phyloP scores from a whole-genome alignment of 1,140 invertebrate genomes.

The Muscidifurax raptorellus region DNA sequence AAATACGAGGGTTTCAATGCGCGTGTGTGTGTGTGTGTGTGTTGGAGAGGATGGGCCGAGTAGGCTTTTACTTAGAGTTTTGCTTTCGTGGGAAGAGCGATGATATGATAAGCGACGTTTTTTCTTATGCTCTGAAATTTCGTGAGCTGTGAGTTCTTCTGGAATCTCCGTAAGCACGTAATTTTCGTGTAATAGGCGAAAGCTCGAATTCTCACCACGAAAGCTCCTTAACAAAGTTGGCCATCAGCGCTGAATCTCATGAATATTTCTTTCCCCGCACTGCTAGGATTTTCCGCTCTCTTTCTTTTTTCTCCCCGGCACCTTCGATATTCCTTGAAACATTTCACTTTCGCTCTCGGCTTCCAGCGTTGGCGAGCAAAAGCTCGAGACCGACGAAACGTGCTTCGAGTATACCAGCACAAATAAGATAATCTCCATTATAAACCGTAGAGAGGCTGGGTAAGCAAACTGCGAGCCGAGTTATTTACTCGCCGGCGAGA shows the following conservation, averaged over 20 bases:
- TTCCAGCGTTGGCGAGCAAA: conserved; percentile 4
- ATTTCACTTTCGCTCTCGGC: conserved; percentile 43
- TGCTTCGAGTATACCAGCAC: conserved; percentile 64
- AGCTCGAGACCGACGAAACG: conserved; percentile 57
- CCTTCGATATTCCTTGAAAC: conserved; percentile 9
- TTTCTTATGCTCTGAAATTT: too few relatives aligned
- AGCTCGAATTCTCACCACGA: not conserved
- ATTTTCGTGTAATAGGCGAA: not conserved
- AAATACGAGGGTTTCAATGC: conserved; percentile 6
- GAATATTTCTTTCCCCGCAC: not conserved
- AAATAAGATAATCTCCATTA: conserved; percentile 76
- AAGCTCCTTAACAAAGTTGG: too few relatives aligned
- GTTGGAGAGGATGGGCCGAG: too few relatives aligned
- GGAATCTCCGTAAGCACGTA: too few relatives aligned
- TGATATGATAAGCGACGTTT: not conserved
- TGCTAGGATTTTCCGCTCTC: not conserved
- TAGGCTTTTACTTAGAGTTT: conserved; percentile 23
- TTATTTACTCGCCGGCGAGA: conserved; percentile 68
- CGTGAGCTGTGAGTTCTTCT: too few relatives aligned
- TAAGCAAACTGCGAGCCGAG: conserved; percentile 69
- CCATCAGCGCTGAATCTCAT: conserved; percentile 1
- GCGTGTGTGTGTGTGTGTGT: not conserved
- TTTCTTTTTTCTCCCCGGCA: not conserved
- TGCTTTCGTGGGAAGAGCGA: conserved; percentile 11
- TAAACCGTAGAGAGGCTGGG: conserved; percentile 68